Base-by-base conservation (phyloP, 2,888 invertebrate genomes). In the Zele albiditarsus region DNA sequence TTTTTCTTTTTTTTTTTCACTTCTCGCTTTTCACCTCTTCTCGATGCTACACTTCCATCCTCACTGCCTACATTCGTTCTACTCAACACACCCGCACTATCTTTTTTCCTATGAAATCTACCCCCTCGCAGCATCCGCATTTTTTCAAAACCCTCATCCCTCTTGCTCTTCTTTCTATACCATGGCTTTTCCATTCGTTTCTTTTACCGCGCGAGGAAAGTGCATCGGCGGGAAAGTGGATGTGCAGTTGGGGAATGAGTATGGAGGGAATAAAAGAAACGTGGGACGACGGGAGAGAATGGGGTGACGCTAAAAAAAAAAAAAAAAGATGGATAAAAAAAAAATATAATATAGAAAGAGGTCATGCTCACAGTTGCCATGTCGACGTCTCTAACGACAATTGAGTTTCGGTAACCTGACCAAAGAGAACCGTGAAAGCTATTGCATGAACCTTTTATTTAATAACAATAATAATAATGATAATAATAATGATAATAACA, bases 121-220 rank as follows among this genome's bases (percentile, higher is more conserved):
- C 6, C 20, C n/a, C 20, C 16, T 63, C 67, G 57, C 57, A 68
- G 6, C 38, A 23, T 20, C 25, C 38, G 31, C 20, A 23, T 65
- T 38, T 38, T 14, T 65, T 65, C 33, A 10, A 65, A 65, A 23
- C 14, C 20, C 38, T 65, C 33, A 20, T 14, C n/a, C 25, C 28
- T 49, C 46, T 27, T 23, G 14, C 46, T 28, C 46, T 5, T 4
- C 33, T 33, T 8, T 33, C 46, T 53, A 20, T 23, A 20, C 53
- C 53, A 23, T 23, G 20, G 20, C 3, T 20, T 20, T 49, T 27
- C 5, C 67, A 28, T 49, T 38, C n/a, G 53, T 67, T 58, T 53
- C 67, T 42, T 58, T 53, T 25, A n/a, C 42, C 20, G 38, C 25
- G 66, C n/a, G 68, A 71, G 46, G 46, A 72, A 75, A 80, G 78